Percentiles rank a stretch among this genome's conserved stretches.
Evolutionary conservation across 2,113 vertebrate species (phyloP).

Genomic region (Tapirus terrestris): DNA sequence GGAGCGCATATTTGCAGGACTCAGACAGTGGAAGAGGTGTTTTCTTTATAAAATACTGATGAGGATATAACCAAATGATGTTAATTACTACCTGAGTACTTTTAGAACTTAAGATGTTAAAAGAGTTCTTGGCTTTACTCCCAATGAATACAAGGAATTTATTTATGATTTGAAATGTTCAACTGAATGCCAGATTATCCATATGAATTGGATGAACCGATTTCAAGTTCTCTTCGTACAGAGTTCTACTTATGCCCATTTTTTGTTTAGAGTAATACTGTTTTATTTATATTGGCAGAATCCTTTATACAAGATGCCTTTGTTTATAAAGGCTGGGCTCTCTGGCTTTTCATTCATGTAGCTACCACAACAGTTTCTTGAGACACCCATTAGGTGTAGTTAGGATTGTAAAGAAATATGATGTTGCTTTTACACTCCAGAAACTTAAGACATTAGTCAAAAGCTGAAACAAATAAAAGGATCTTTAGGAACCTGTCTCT

Average conservation of each 20-base stretch:
- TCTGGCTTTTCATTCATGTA: neutral
- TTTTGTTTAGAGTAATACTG: slow-evolving; percentile 11
- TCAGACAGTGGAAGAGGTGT: slow-evolving; percentile 1
- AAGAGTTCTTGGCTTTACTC: neutral
- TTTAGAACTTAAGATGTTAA: slow-evolving; percentile 54
- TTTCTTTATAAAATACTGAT: slow-evolving; percentile 43
- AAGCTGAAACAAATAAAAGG: neutral
- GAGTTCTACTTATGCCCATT: slow-evolving; percentile 1
- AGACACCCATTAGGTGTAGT: neutral
- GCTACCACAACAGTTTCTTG: neutral
- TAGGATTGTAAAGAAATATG: slow-evolving; percentile 7
- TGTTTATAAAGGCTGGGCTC: neutral
- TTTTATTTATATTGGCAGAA: slow-evolving; percentile 41
- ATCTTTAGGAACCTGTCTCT: neutral
- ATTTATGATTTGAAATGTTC: slow-evolving; percentile 40
- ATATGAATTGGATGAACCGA: slow-evolving; percentile 51
- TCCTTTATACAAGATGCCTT: neutral
- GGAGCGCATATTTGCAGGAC: slow-evolving; percentile 3
- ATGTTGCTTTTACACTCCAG: neutral
- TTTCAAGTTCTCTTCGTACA: slow-evolving; percentile 41
- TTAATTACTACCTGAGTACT: neutral
- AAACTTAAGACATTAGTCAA: neutral
- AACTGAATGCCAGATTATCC: slow-evolving; percentile 20
- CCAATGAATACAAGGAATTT: slow-evolving; percentile 11
- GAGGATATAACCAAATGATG: slow-evolving; percentile 14